Percentiles rank a stretch among this genome's conserved stretches.
Evolutionary conservation across 2,797 vertebrate species (phyloP).

Genomic region (Falco naumanni): DNA sequence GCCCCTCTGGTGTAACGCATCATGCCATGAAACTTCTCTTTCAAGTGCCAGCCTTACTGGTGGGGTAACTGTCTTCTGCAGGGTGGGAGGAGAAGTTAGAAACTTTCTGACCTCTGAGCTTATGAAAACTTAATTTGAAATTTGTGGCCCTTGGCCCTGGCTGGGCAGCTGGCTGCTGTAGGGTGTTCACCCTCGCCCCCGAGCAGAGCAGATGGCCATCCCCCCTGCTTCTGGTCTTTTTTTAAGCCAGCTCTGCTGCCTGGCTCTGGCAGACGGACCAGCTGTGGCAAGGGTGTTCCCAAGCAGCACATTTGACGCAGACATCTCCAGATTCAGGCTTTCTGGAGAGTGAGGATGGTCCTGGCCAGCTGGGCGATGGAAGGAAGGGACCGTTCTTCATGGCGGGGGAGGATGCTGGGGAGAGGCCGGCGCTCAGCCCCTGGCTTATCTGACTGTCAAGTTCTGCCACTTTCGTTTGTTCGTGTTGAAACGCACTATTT

Average conservation of each 20-base stretch:
- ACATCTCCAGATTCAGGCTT: neutral
- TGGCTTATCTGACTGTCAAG: slow-evolving; percentile 11
- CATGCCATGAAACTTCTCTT: neutral
- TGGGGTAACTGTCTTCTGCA: neutral
- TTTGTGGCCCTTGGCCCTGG: neutral
- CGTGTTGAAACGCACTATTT: slow-evolving; percentile 56
- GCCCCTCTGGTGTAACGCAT: neutral
- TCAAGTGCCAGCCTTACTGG: neutral
- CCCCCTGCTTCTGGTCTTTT: neutral
- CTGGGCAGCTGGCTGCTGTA: neutral
- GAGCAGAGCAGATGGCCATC: neutral
- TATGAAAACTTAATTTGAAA: neutral
- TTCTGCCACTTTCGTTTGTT: slow-evolving; percentile 28
- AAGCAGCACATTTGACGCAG: neutral
- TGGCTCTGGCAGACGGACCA: neutral
- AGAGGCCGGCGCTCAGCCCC: neutral
- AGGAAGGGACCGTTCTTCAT: neutral
- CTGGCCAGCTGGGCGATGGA: neutral
- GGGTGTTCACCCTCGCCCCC: neutral
- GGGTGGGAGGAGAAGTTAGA: neutral
- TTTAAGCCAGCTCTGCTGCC: neutral
- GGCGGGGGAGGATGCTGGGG: neutral
- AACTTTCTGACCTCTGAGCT: neutral
- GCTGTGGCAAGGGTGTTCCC: neutral
- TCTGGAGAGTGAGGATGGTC: neutral